Conservation (phyloP, 2,888 invertebrate species). For the Diarsia brunnea region DNA sequence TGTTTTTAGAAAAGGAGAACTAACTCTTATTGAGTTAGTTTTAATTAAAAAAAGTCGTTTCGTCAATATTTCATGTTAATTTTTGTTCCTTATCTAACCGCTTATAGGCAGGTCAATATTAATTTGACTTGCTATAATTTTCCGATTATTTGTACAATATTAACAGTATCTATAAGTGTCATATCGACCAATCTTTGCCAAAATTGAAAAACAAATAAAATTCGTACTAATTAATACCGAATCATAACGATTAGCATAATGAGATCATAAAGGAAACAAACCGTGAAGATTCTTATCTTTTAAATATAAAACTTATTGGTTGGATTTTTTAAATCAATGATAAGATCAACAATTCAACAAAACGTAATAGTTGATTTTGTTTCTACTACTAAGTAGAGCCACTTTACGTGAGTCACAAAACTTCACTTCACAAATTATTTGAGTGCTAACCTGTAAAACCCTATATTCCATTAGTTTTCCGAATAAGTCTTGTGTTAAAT, state of each 20-base stretch:
- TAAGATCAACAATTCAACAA: slow-evolving; percentile 16
- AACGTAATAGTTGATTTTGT: neutral
- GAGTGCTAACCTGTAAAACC: neutral
- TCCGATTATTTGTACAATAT: slow-evolving; percentile 17
- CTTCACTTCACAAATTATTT: neutral
- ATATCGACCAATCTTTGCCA: neutral
- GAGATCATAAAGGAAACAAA: slow-evolving; percentile 59
- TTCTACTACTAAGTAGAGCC: slow-evolving; percentile 14
- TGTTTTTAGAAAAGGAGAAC: slow-evolving; percentile 25
- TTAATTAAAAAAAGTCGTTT: slow-evolving; percentile 1
- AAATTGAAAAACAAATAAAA: neutral
- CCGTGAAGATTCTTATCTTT: slow-evolving; percentile 56
- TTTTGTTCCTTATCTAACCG: neutral
- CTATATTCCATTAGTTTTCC: neutral
- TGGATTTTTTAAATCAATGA: slow-evolving; percentile 36
- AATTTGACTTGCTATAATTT: slow-evolving; percentile 5
- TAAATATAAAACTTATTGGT: slow-evolving; percentile 38
- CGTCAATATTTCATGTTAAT: neutral
- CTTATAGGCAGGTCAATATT: neutral
- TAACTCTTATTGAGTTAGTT: slow-evolving; percentile 1
- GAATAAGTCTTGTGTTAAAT: neutral
- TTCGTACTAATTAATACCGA: slow-evolving; percentile 38
- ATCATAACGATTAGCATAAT: slow-evolving; percentile 56
- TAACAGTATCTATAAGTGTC: neutral
- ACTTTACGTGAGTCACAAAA: slow-evolving; percentile 10